Conservation (phyloP, 2,797 vertebrate species). For the Danio tinwini region DNA sequence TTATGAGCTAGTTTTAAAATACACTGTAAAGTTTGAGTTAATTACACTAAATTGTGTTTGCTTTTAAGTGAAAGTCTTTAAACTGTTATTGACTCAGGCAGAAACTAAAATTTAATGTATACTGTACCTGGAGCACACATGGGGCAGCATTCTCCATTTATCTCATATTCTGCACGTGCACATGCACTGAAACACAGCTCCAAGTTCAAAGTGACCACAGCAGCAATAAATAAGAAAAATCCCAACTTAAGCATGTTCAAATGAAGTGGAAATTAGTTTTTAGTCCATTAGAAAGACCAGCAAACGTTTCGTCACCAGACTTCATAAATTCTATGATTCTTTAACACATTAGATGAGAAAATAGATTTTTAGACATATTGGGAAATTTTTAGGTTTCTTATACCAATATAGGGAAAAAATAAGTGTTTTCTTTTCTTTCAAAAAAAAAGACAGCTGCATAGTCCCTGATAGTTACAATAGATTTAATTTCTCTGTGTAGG, state of each 20-base stretch:
- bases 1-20: no score
- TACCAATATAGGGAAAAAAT: not conserved
- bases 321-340: not conserved
- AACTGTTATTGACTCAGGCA: no score
- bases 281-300: not conserved
- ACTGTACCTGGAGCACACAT: slow-evolving; percentile 60
- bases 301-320: not conserved
- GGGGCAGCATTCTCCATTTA: slow-evolving; percentile 52
- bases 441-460: not conserved
- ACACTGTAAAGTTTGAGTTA: no score
- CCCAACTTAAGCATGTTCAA: not conserved
- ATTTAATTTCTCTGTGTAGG: not conserved
- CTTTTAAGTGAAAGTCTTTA: no score
- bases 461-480: not conserved
- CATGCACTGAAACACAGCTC: slow-evolving; percentile 39
- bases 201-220: not conserved
- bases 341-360: not conserved
- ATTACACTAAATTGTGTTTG: no score
- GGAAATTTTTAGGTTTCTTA: no score
- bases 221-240: not conserved
- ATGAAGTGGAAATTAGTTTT: not conserved
- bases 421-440: no score
- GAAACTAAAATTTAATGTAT: not conserved
- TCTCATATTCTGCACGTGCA: slow-evolving; percentile 48
- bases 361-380: no score